phyloP scores from a whole-genome alignment of 2,888 invertebrate genomes.

The Julus scanicus region DNA sequence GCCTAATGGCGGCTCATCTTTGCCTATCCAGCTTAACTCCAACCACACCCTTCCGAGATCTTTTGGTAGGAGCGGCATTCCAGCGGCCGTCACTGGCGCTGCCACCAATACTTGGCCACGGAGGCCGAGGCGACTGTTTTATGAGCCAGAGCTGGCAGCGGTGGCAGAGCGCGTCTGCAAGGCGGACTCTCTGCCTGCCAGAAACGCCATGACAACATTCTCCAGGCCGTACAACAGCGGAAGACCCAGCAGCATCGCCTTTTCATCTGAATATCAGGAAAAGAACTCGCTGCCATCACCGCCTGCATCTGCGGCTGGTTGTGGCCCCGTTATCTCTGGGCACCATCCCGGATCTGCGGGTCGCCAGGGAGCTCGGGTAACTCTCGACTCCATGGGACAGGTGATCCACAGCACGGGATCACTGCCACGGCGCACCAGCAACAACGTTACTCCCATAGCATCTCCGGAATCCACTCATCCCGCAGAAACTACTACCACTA shows the following conservation, averaged over 20 bases:
- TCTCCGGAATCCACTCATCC: background rate
- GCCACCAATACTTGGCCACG: slow-evolving; percentile 11
- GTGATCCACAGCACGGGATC: slow-evolving; percentile 66
- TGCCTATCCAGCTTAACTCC: background rate
- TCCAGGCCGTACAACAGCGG: background rate
- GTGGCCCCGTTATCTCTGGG: background rate
- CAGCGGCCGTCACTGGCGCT: background rate
- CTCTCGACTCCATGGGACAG: slow-evolving; percentile 86
- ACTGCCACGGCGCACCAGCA: background rate
- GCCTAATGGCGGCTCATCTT: background rate
- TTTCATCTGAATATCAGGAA: background rate
- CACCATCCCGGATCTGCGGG: background rate
- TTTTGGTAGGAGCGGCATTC: background rate
- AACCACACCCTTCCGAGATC: background rate
- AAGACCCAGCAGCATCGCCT: background rate
- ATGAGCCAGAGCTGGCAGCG: background rate
- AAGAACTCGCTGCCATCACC: too few species aligned
- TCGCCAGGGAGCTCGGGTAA: slow-evolving; percentile 80
- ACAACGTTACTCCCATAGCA: background rate
- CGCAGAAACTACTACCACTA: background rate
- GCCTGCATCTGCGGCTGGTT: background rate
- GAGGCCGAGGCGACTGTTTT: background rate
- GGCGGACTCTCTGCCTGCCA: background rate
- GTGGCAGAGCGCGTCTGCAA: background rate
- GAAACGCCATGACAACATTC: background rate